These are phyloP conservation scores for Centroberyx gerrardi DNA, from an alignment of 2,797 vertebrate species.

Conservation along the genomic window DNA sequence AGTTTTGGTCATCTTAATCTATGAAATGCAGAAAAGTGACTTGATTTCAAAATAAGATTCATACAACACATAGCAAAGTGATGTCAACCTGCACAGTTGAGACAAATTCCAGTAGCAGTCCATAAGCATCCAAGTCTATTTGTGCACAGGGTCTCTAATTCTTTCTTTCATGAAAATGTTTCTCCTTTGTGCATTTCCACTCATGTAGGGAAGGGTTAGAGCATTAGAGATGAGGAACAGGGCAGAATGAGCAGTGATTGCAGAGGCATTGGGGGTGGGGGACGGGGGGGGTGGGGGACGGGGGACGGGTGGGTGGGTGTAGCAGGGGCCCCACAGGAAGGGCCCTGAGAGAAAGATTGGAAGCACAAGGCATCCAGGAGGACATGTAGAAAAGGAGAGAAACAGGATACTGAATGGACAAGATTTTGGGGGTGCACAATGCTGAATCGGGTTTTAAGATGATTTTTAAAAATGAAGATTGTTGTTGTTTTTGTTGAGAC, in stretches of 20 bases:
- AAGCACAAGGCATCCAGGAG: background rate
- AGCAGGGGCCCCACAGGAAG: background rate
- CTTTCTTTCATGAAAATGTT: background rate
- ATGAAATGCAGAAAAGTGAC: slow-evolving; percentile 11
- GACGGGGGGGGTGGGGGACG: background rate
- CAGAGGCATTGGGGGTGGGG: background rate
- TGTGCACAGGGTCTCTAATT: slow-evolving; percentile 7
- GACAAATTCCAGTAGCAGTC: slow-evolving; percentile 45
- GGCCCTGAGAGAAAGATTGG: background rate
- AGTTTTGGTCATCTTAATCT: slow-evolving; percentile 34
- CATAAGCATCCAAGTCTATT: slow-evolving; percentile 25
- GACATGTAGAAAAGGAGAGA: background rate
- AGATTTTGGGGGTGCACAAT: too few relatives aligned
- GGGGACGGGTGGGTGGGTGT: background rate
- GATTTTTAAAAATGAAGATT: too few relatives aligned
- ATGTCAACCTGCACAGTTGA: slow-evolving; percentile 35
- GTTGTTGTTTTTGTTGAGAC: background rate
- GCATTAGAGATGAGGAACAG: background rate
- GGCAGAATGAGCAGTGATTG: background rate
- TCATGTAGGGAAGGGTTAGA: background rate
- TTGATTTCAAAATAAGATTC: slow-evolving; percentile 25
- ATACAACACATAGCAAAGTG: slow-evolving; percentile 3
- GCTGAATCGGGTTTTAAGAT: too few relatives aligned
- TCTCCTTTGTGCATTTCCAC: too few relatives aligned
- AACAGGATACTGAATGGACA: too few relatives aligned